These are phyloP conservation scores for Zenarchopterus dispar DNA, from an alignment of 2,797 vertebrate species.

Conservation along the genomic window DNA sequence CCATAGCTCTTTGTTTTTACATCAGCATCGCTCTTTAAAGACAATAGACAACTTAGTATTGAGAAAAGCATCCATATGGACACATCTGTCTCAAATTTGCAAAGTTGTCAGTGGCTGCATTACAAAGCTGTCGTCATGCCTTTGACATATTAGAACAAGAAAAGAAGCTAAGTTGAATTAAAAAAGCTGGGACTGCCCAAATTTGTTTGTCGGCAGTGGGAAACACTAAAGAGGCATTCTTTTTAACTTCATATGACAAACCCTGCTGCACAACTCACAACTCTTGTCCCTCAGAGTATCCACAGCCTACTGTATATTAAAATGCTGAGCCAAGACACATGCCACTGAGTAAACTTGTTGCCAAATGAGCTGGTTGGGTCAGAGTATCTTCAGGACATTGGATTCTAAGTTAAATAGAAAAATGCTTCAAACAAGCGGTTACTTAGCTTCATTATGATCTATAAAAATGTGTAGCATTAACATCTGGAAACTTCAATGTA, in stretches of 20 bases:
- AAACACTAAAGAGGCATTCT: constrained; percentile 45
- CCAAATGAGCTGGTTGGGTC: constrained; percentile 57
- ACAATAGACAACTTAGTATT: constrained; percentile 2
- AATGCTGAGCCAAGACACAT: constrained; percentile 35
- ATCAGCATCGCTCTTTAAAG: constrained; percentile 2
- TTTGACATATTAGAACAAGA: constrained; percentile 8
- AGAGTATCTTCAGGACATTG: constrained; percentile 37
- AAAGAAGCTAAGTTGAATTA: constrained; percentile 5
- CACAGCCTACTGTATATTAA: constrained; percentile 29
- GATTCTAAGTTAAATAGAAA: not conserved
- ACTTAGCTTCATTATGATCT: too few species aligned
- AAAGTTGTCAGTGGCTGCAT: constrained; percentile 1
- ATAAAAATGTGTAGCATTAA: too few species aligned
- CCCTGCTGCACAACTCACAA: constrained; percentile 47
- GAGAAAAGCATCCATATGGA: constrained; percentile 11
- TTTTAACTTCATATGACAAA: constrained; percentile 68
- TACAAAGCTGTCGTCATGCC: constrained; percentile 8
- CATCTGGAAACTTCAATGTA: too few species aligned
- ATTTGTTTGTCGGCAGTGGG: constrained; percentile 42
- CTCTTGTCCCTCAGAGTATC: constrained; percentile 36
- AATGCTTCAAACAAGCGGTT: too few species aligned
- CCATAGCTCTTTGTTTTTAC: constrained; percentile 3
- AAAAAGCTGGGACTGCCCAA: constrained; percentile 25
- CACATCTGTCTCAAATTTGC: constrained; percentile 11
- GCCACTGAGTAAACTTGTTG: constrained; percentile 52